Conservation (phyloP, 2,888 invertebrate species). For the Branchipolynoe longqiensis region DNA sequence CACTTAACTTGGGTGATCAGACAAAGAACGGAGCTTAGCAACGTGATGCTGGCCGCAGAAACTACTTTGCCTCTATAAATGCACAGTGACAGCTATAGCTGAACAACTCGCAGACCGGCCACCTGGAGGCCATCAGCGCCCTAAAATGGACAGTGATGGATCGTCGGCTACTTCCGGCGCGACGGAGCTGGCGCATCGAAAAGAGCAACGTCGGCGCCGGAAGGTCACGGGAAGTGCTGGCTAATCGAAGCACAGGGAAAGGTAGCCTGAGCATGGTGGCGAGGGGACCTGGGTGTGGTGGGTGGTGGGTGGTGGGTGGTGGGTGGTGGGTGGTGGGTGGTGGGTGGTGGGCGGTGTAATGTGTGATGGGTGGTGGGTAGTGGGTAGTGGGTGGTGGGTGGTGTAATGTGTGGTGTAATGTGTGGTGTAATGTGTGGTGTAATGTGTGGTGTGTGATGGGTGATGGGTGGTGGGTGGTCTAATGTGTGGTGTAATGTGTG, state of each 20-base stretch:
- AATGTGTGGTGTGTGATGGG: too few species aligned
- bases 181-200: not conserved
- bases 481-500: too few species aligned
- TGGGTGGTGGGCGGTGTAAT: not conserved
- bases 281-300: not conserved
- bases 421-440: too few species aligned
- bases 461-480: too few species aligned
- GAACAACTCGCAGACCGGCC: too few species aligned
- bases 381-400: not conserved
- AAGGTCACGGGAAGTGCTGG: not conserved
- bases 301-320: not conserved
- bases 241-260: not conserved
- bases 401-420: not conserved
- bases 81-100: too few species aligned
- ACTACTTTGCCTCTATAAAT: too few species aligned
- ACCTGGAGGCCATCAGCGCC: conserved; percentile 23
- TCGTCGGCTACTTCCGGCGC: conserved; percentile 34
- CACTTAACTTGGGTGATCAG: too few species aligned
- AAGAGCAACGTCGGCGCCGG: conserved; percentile 3
- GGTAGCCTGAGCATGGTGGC: too few species aligned
- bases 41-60: too few species aligned
- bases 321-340: not conserved
- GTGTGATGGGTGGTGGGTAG: not conserved
- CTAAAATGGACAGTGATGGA: conserved; percentile 6
- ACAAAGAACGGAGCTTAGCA: too few species aligned